Percentiles rank a stretch among this genome's conserved stretches.
Evolutionary conservation across 1,140 invertebrate species (phyloP).

Genomic region (Eubasilissa regina): DNA sequence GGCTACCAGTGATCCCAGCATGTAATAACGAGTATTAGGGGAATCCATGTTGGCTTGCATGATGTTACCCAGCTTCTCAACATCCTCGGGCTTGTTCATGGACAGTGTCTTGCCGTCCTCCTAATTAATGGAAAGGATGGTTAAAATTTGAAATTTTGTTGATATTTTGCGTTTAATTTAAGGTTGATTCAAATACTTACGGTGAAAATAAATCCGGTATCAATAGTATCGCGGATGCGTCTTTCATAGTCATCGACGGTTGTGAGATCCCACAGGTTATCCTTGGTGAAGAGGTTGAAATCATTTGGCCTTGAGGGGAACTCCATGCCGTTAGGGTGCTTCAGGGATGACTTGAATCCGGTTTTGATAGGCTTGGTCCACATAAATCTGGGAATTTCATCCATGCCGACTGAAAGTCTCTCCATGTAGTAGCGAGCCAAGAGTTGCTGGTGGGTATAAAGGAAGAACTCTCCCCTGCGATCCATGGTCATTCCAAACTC

Average conservation of each 20-base stretch:
- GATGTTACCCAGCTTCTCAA: slow-evolving; percentile 73
- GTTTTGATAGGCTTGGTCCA: slow-evolving; percentile 71
- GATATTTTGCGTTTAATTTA: neutral
- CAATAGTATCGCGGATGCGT: slow-evolving; percentile 78
- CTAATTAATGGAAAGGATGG: slow-evolving; percentile 10
- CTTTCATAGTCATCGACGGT: slow-evolving; percentile 72
- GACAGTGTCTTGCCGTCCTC: slow-evolving; percentile 68
- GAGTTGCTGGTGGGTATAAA: slow-evolving; percentile 72
- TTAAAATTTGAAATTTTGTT: slow-evolving; percentile 25
- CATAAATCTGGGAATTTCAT: slow-evolving; percentile 71
- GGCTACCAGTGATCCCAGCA: slow-evolving; percentile 62
- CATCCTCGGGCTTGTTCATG: slow-evolving; percentile 72
- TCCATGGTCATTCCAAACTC: slow-evolving; percentile 65
- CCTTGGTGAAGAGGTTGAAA: slow-evolving; percentile 66
- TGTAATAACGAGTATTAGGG: slow-evolving; percentile 66
- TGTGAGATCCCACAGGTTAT: slow-evolving; percentile 70
- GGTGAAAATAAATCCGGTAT: slow-evolving; percentile 75
- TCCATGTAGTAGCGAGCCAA: slow-evolving; percentile 76
- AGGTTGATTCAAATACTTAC: slow-evolving; percentile 38
- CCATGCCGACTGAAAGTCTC: slow-evolving; percentile 73
- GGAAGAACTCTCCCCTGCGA: slow-evolving; percentile 73
- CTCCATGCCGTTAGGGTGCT: slow-evolving; percentile 76
- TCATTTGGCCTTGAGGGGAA: slow-evolving; percentile 72
- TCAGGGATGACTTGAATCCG: slow-evolving; percentile 76
- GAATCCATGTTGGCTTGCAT: slow-evolving; percentile 73